Evolutionary conservation across 2,113 vertebrate species (phyloP), one percentile per base, ranked within the genome.

Genomic region (Chascanopsetta lugubris): DNA sequence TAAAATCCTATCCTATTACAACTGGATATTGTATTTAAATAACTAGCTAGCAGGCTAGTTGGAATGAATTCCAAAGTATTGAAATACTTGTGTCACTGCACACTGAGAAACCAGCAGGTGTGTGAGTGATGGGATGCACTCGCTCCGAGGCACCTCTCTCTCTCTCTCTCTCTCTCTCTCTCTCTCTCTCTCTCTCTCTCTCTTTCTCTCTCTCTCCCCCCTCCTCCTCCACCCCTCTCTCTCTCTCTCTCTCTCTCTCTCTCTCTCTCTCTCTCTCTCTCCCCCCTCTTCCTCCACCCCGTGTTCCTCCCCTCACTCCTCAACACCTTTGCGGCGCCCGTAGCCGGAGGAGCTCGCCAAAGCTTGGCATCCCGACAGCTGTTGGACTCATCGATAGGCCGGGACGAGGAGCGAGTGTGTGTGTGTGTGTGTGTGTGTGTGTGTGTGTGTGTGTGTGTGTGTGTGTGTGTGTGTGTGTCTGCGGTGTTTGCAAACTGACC

Each of bases 331-430:
- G 2, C n/a, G n/a, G 12, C 21, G 63, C 6, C 25, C 63, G 67
- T 21, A 30, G 76, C 80, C 76, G 5, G 46, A 73, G 76, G 72
- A 70, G 55, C 79, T 49, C 27, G 30, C 71, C 77, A 18, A 24
- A 74, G 48, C 72, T 77, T 73, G 80, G 77, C 70, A 50, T 48
- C 65, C 75, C 15, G 75, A 56, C 77, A 79, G 79, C 81, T 79
- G 85, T 47, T 84, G 53, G 65, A 17, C 80, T 83, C 67, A 61
- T 64, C 8, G 42, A 67, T 61, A 64, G 61, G 72, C 74, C 63
- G 42, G 45, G 45, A 73, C n/a, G 62, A 72, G 24, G 60, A 49
- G 58, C 48, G 47, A 56, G 32, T 67, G 51, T 43, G 50, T 60
- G 46, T 73, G 47, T 5, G n/a, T n/a, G n/a, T n/a, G n/a, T n/a